Conservation (phyloP, 1,140 invertebrate species). For the Pissodes strobi region DNA sequence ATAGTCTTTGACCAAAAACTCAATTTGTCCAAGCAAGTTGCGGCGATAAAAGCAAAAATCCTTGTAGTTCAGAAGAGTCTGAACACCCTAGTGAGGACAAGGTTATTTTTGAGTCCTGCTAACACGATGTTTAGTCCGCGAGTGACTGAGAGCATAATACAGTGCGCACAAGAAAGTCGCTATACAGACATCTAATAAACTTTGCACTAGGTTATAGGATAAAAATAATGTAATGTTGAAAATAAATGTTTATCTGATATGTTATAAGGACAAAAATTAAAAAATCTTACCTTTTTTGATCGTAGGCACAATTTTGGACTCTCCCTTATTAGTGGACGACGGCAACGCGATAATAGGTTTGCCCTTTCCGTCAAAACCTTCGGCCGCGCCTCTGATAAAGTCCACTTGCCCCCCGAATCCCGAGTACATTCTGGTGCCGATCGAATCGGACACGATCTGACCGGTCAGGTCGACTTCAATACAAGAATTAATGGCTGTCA, state of each 20-base stretch:
- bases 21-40: too few relatives aligned
- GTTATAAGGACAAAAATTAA: too few relatives aligned
- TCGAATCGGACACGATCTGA: slow-evolving; percentile 90
- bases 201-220: background rate
- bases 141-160: too few relatives aligned
- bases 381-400: slow-evolving; percentile 91
- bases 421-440: slow-evolving; percentile 90
- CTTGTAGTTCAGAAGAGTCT: too few relatives aligned
- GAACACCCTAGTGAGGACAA: too few relatives aligned
- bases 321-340: slow-evolving; percentile 83
- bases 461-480: slow-evolving; percentile 97
- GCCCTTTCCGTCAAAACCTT: slow-evolving; percentile 84
- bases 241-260: background rate
- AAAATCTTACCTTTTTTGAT: slow-evolving; percentile 74
- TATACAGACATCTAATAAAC: too few relatives aligned
- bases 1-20: too few relatives aligned
- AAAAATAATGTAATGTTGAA: too few relatives aligned
- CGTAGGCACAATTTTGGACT: slow-evolving; percentile 85
- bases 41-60: too few relatives aligned
- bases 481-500: slow-evolving; percentile 96
- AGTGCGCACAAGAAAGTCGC: too few relatives aligned
- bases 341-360: slow-evolving; percentile 94
- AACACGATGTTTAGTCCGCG: too few relatives aligned
- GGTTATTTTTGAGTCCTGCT: too few relatives aligned
- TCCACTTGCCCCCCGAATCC: slow-evolving; percentile 95